These are phyloP conservation scores for Cephus nigrinus DNA, from an alignment of 2,888 invertebrate species.

Conservation along the genomic window DNA sequence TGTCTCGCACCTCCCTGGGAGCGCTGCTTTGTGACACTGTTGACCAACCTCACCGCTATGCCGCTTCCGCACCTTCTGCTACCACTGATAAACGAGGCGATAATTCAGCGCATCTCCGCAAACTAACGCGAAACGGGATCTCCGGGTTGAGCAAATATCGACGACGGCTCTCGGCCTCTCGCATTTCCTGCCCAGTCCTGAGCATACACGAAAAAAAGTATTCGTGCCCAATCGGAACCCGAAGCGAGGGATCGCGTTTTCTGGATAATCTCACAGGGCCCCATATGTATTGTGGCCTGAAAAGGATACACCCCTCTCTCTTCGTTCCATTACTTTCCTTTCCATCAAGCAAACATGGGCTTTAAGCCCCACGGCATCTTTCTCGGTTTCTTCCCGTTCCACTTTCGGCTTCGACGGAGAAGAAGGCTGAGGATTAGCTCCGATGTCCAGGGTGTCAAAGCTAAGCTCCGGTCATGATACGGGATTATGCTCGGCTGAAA, in stretches of 20 bases:
- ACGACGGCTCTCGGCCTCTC: not conserved
- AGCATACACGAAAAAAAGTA: not conserved
- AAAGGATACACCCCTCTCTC: not conserved
- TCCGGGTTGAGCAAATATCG: not conserved
- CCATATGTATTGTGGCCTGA: not conserved
- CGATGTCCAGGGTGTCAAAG: constrained; percentile 53
- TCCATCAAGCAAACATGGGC: constrained; percentile 2
- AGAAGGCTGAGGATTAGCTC: constrained; percentile 47
- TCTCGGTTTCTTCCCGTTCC: constrained; percentile 11
- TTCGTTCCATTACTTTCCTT: not conserved
- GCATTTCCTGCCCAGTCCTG: constrained; percentile 4
- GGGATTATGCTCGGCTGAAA: constrained; percentile 59
- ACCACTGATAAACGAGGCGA: constrained; percentile 21
- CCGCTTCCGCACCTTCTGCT: not conserved
- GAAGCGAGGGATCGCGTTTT: not conserved
- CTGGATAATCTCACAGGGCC: not conserved
- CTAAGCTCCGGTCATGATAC: constrained; percentile 58
- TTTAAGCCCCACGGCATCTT: constrained; percentile 14
- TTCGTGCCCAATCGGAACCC: not conserved
- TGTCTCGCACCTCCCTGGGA: not conserved
- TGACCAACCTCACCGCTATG: not conserved
- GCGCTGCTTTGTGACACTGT: not conserved
- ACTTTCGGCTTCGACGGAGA: constrained; percentile 28
- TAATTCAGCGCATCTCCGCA: constrained; percentile 40
- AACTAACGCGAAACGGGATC: constrained; percentile 30